Base-by-base conservation (phyloP, 1,140 invertebrate genomes). In the Zaprionus inermis region DNA sequence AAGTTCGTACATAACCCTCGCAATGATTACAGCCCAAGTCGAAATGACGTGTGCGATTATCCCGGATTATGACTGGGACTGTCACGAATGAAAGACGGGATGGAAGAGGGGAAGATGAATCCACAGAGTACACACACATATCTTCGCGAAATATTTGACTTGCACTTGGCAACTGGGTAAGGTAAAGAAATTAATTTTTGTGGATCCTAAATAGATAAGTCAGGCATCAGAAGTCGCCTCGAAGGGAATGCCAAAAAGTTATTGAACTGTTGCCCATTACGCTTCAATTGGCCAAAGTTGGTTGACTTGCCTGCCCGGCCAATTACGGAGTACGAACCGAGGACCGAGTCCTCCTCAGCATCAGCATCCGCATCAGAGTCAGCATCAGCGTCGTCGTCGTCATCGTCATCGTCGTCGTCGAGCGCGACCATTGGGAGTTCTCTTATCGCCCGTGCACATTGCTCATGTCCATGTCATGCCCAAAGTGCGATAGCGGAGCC, bases 181-280 rank as follows among this genome's bases (percentile, higher is more conserved):
- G 44, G 44, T 22, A 56, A n/a, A 59, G 28, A 49, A 59, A 49
- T 68, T 59, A 68, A 59, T 68, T 58, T 68, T 58, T 60, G 30
- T 36, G 22, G 52, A 74, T 63, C 14, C 32, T 34, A 54, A 18
- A 22, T 51, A 56, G 65, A 75, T 75, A 65, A 65, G 72, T 36
- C 12, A 32, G 28, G 9, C 58, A 60, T 60, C 46, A 41, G 34
- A 38, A 54, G 56, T 41, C 9, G 57, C 57, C 56, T 69, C 38
- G 69, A 28, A 70, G 46, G 60, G 68, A 65, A 71, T 75, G 81
- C 81, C 81, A 85, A 85, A 84, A 85, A 85, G 81, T 85, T 85
- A 85, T 85, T 85, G 81, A 85, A 85, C 81, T 85, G 82, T 85
- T 80, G 82, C 81, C 81, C 81, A 85, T 85, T 85, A 86, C 78